Conservation (phyloP, 1,140 invertebrate genomes). For the Lordiphosa mommai region DNA sequence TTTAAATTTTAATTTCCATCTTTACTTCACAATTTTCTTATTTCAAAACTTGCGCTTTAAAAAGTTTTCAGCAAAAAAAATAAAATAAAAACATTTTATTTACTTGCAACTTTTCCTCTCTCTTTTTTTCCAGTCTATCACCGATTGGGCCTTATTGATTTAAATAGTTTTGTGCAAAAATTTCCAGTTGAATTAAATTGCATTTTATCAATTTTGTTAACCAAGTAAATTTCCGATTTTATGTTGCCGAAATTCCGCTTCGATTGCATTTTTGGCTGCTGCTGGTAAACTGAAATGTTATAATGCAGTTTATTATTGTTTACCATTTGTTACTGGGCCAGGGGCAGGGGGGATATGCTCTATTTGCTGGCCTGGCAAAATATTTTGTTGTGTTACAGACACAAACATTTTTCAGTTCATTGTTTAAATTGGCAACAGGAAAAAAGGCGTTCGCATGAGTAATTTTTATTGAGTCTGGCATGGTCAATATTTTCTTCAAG, state of each 20-base stretch:
- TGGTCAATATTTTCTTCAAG: constrained; percentile 15
- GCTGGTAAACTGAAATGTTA: constrained; percentile 31
- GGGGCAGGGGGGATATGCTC: background rate
- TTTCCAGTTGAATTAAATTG: background rate
- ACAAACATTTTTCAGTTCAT: constrained; percentile 37
- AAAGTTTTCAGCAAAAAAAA: too few species aligned
- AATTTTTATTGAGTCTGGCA: constrained; percentile 31
- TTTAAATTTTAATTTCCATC: too few species aligned
- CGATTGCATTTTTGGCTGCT: constrained; percentile 29
- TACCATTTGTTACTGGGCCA: constrained; percentile 10
- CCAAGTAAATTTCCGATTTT: constrained; percentile 13
- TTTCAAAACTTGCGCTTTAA: too few species aligned
- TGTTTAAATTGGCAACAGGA: constrained; percentile 15
- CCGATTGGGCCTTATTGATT: constrained; percentile 5
- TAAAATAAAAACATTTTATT: too few species aligned
- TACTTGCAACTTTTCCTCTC: constrained; percentile 11
- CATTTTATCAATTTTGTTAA: constrained; percentile 9
- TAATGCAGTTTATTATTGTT: constrained; percentile 48
- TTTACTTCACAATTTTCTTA: too few species aligned
- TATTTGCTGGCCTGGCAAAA: background rate
- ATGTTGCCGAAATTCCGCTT: constrained; percentile 4
- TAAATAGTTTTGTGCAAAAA: background rate
- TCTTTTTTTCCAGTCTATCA: background rate
- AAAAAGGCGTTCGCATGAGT: constrained; percentile 5
- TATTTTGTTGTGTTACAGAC: constrained; percentile 8